Percentiles rank a stretch among this genome's conserved stretches.
These are phyloP conservation scores for Hylomyscus alleni DNA, from an alignment of 2,797 vertebrate species.

Conservation along the genomic window DNA sequence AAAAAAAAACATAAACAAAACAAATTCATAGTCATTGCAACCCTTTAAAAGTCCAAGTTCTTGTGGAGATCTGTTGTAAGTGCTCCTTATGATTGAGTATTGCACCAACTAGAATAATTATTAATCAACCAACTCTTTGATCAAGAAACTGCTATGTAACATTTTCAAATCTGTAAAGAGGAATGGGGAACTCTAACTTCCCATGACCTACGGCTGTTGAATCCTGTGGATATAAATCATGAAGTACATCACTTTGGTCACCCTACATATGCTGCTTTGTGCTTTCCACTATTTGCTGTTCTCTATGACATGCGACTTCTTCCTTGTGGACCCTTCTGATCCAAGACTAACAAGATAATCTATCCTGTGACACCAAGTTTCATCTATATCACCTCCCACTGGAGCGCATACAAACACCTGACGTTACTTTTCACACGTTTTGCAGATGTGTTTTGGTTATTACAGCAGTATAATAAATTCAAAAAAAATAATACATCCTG, in stretches of 20 bases:
- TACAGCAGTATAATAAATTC: not conserved
- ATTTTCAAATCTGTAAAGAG: not conserved
- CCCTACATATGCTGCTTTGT: not conserved
- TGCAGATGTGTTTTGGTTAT: not conserved
- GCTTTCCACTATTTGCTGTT: not conserved
- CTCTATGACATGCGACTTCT: not conserved
- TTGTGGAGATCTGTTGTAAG: not conserved
- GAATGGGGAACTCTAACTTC: not conserved
- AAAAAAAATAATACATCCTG: not conserved
- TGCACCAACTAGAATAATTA: not conserved
- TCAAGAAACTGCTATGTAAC: not conserved
- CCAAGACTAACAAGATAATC: not conserved
- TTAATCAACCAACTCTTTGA: not conserved
- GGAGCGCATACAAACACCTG: not conserved
- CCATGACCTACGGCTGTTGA: not conserved
- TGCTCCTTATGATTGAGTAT: not conserved
- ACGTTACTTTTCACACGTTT: not conserved
- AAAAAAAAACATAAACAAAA: not conserved
- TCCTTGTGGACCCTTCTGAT: not conserved
- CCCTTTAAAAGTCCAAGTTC: not conserved
- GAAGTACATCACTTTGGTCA: not conserved
- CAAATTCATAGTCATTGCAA: not conserved
- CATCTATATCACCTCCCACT: not conserved
- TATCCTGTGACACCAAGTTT: not conserved
- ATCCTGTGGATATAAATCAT: not conserved